Percentiles rank a stretch among this genome's conserved stretches.
These are phyloP conservation scores for Benthosema pterotum DNA, from an alignment of 2,797 vertebrate species.

Conservation along the genomic window DNA sequence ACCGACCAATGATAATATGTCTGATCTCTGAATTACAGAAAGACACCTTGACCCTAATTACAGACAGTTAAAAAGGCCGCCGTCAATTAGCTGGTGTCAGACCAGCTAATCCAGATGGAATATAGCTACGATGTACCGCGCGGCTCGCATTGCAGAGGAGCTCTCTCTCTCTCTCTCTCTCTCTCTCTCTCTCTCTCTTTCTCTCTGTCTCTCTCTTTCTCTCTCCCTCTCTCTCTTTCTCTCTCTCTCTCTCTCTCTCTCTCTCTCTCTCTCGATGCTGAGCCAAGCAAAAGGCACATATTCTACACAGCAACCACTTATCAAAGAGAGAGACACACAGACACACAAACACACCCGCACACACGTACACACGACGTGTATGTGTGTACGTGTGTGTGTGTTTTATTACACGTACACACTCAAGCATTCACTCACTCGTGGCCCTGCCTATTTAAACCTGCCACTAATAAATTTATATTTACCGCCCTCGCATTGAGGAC, in stretches of 20 bases:
- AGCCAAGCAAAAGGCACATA: constrained; percentile 78
- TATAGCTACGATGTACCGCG: constrained; percentile 83
- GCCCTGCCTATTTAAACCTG: constrained; percentile 78
- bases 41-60: constrained; percentile 89
- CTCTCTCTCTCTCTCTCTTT: background rate
- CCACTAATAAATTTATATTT: constrained; percentile 85
- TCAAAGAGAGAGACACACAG: constrained; percentile 60
- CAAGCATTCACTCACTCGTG: constrained; percentile 77
- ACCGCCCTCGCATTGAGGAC: constrained; percentile 88
- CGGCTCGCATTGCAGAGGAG: constrained; percentile 73
- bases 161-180: constrained; percentile 51
- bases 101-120: constrained; percentile 81
- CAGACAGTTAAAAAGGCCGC: constrained; percentile 85
- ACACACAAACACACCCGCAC: constrained; percentile 39
- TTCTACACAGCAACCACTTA: constrained; percentile 80
- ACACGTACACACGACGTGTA: constrained; percentile 45
- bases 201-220: background rate
- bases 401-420: constrained; percentile 60
- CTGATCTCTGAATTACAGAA: constrained; percentile 84
- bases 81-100: constrained; percentile 88
- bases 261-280: constrained; percentile 34
- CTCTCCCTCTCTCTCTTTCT: background rate
- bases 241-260: background rate
- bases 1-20: constrained; percentile 82
- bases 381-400: no score